Evolutionary conservation across 2,888 invertebrate genomes (phyloP).

Genomic region (Sminthurides aquaticus): DNA sequence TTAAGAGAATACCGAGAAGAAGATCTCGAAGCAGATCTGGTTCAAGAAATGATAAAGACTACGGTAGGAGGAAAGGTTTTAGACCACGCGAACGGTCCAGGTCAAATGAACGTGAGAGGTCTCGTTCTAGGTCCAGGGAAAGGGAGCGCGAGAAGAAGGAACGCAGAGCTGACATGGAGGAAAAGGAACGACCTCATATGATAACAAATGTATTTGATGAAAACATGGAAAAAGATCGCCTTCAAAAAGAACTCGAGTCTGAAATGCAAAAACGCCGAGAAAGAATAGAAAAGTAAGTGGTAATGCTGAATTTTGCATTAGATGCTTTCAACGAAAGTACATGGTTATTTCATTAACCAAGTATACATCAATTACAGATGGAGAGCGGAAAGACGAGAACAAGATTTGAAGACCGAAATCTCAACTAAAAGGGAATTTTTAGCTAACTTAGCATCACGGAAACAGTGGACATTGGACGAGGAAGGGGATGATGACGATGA

Average conservation of each 20-base stretch:
- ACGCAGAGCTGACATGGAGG: slow-evolving; percentile 13
- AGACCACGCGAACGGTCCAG: slow-evolving; percentile 25
- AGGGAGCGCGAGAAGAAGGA: slow-evolving; percentile 16
- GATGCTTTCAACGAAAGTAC: too few species aligned
- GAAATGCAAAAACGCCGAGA: slow-evolving; percentile 95
- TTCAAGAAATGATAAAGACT: slow-evolving; percentile 42
- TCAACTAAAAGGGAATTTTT: slow-evolving; percentile 35
- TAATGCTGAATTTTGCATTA: not conserved
- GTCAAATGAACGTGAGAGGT: slow-evolving; percentile 30
- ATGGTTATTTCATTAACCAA: too few species aligned
- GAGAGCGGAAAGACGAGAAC: slow-evolving; percentile 36
- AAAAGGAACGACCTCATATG: slow-evolving; percentile 3
- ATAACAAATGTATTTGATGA: slow-evolving; percentile 21
- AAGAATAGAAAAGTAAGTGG: slow-evolving; percentile 69
- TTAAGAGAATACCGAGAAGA: slow-evolving; percentile 40
- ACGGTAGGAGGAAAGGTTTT: slow-evolving; percentile 27
- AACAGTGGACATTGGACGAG: slow-evolving; percentile 93
- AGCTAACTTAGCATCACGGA: slow-evolving; percentile 56
- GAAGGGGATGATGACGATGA: slow-evolving; percentile 80
- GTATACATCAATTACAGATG: too few species aligned
- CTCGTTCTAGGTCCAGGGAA: slow-evolving; percentile 37
- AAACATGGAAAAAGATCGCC: slow-evolving; percentile 60
- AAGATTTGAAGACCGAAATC: slow-evolving; percentile 36
- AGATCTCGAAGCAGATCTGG: slow-evolving; percentile 44
- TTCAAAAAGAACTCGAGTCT: slow-evolving; percentile 77